phyloP scores from a whole-genome alignment of 1,140 invertebrate species.

The Oedothorax gibbosus region DNA sequence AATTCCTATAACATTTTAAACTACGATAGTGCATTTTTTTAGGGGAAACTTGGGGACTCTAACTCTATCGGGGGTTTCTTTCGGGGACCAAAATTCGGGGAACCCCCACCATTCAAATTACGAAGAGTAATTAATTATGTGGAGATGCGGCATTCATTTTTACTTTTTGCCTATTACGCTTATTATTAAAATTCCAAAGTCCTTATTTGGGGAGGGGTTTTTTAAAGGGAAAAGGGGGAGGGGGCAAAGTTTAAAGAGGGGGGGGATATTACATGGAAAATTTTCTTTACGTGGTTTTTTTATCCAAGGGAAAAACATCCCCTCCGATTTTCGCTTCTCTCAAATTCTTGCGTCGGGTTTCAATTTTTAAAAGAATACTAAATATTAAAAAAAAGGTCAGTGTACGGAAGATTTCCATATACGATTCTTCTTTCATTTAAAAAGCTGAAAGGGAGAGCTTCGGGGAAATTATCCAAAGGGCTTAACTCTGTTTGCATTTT shows the following conservation, averaged over 20 bases:
- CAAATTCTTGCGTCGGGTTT: constrained; percentile 13
- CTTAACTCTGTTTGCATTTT: too few species aligned
- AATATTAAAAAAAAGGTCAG: too few species aligned
- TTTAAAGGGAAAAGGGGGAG: not conserved
- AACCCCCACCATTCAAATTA: constrained; percentile 4
- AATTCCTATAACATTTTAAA: too few species aligned
- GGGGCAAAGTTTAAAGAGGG: constrained; percentile 25
- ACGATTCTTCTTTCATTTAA: too few species aligned
- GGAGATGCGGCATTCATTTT: constrained; percentile 53
- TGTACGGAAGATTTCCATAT: too few species aligned
- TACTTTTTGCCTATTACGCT: constrained; percentile 56
- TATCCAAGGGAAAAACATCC: constrained; percentile 55
- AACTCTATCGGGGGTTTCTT: too few species aligned
- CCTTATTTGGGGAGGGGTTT: constrained; percentile 20
- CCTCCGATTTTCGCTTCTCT: constrained; percentile 48
- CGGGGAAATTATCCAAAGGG: too few species aligned
- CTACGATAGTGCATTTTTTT: too few species aligned
- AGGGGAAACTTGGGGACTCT: too few species aligned
- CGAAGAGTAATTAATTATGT: constrained; percentile 53
- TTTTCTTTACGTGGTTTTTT: constrained; percentile 24
- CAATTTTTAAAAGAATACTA: not conserved
- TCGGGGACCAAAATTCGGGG: too few species aligned
- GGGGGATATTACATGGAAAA: not conserved
- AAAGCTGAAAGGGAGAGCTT: too few species aligned
- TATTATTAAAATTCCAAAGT: constrained; percentile 58